A percentile compares a stretch with the other conserved stretches of the same genome.
These are phyloP conservation scores for Trematomus loennbergii DNA, from an alignment of 2,113 vertebrate genomes.

Conservation along the genomic window DNA sequence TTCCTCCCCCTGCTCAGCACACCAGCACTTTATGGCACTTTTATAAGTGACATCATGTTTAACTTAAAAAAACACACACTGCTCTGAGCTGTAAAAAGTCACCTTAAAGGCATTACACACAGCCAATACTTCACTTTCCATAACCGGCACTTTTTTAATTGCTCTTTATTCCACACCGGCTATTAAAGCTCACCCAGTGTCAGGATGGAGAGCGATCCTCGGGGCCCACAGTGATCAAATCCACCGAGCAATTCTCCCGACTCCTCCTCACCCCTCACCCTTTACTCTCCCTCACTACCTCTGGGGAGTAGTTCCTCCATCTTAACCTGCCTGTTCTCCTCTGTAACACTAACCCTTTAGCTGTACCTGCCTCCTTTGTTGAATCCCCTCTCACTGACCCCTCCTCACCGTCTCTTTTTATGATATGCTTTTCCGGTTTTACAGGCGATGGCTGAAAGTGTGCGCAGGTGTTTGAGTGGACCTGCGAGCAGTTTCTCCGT, in stretches of 20 bases:
- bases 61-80: slow-evolving; percentile 29
- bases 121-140: slow-evolving; percentile 32
- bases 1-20: slow-evolving; percentile 31
- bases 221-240: slow-evolving; percentile 70
- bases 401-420: slow-evolving; percentile 19
- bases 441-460: slow-evolving; percentile 59
- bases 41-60: slow-evolving; percentile 54
- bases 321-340: slow-evolving; percentile 61
- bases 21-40: slow-evolving; percentile 23
- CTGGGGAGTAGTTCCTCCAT: slow-evolving; percentile 39
- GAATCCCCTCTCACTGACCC: slow-evolving; percentile 45
- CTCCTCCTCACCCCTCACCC: slow-evolving; percentile 60
- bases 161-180: slow-evolving; percentile 7
- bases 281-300: slow-evolving; percentile 60
- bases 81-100: slow-evolving; percentile 32
- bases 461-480: slow-evolving; percentile 34
- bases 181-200: slow-evolving; percentile 13
- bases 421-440: slow-evolving; percentile 39
- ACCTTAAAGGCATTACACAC: slow-evolving; percentile 45
- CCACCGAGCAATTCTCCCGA: slow-evolving; percentile 48
- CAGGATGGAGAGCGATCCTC: slow-evolving; percentile 18
- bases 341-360: slow-evolving; percentile 69
- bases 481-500: slow-evolving; percentile 65
- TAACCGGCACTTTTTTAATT: slow-evolving; percentile 32
- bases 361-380: slow-evolving; percentile 76